Percentiles rank a stretch among this genome's conserved stretches.
These are phyloP conservation scores for Xylocampa areola DNA, from an alignment of 2,888 invertebrate species.

Conservation along the genomic window DNA sequence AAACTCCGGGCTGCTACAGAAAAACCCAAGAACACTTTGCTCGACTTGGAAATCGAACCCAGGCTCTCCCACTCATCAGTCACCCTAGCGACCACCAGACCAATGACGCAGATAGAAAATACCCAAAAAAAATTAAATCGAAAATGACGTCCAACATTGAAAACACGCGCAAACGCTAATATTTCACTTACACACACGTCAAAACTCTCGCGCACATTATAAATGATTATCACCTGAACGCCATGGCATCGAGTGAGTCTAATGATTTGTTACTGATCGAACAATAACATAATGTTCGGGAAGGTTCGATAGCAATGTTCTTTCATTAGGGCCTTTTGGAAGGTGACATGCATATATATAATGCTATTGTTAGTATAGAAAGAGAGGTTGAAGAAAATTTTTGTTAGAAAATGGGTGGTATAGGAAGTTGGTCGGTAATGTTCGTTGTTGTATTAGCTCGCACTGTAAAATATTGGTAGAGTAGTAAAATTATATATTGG, in stretches of 20 bases:
- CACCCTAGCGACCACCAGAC: no score
- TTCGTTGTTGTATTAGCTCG: no score
- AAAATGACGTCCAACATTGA: conserved; percentile 24
- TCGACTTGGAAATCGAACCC: no score
- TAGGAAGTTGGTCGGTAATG: no score
- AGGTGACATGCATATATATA: conserved; percentile 1
- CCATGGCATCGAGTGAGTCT: conserved; percentile 61
- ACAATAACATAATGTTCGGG: conserved; percentile 62
- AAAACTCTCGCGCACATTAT: conserved; percentile 67
- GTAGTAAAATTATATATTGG: no score
- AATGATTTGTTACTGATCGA: conserved; percentile 74
- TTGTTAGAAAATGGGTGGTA: neutral
- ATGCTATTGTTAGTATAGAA: neutral
- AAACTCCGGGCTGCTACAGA: no score
- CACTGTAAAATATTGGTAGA: no score
- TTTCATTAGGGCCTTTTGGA: conserved; percentile 37
- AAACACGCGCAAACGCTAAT: conserved; percentile 55
- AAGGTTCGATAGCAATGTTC: conserved; percentile 49
- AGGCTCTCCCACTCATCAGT: no score
- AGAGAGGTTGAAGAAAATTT: neutral
- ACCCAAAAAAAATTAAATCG: neutral
- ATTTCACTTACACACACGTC: conserved; percentile 62
- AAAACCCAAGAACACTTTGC: no score
- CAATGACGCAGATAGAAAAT: neutral
- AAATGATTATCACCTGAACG: conserved; percentile 75